Evolutionary conservation across 2,797 vertebrate genomes (phyloP).

Genomic region (Coccyzus lansbergi): DNA sequence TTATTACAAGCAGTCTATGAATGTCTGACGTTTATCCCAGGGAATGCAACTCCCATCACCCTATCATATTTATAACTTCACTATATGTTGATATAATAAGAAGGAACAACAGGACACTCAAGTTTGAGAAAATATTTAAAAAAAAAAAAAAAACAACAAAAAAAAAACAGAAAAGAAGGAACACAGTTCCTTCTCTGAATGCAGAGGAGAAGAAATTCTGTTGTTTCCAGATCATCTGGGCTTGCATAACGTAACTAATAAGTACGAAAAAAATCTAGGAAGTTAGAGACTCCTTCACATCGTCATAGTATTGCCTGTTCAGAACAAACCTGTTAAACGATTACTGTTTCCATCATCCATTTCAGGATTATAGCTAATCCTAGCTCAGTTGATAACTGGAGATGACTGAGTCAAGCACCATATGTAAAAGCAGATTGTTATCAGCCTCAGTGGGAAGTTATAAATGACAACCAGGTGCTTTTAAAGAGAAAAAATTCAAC

Average conservation of each 20-base stretch:
- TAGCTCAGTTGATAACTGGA: not conserved
- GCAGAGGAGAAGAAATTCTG: not conserved
- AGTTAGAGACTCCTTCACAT: not conserved
- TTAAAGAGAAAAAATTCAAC: not conserved
- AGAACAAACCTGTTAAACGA: constrained; percentile 6
- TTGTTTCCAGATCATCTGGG: not conserved
- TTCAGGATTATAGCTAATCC: not conserved
- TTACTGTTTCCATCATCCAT: not conserved
- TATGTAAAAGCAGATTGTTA: not conserved
- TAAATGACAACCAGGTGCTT: not conserved
- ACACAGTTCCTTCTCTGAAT: not conserved
- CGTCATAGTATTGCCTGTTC: not conserved
- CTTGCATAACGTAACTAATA: not conserved
- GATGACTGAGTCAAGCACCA: not conserved
- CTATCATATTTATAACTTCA: not conserved
- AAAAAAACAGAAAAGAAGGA: not conserved
- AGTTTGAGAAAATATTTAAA: not conserved
- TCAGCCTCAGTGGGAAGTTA: not conserved
- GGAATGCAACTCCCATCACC: not conserved
- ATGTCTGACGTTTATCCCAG: not conserved
- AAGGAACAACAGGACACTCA: not conserved
- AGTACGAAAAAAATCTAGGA: not conserved
- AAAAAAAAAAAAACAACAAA: no score
- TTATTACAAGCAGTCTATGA: not conserved
- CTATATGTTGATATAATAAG: not conserved